These are phyloP conservation scores for Prunella fulvescens DNA, from an alignment of 2,113 vertebrate species.

Conservation along the genomic window DNA sequence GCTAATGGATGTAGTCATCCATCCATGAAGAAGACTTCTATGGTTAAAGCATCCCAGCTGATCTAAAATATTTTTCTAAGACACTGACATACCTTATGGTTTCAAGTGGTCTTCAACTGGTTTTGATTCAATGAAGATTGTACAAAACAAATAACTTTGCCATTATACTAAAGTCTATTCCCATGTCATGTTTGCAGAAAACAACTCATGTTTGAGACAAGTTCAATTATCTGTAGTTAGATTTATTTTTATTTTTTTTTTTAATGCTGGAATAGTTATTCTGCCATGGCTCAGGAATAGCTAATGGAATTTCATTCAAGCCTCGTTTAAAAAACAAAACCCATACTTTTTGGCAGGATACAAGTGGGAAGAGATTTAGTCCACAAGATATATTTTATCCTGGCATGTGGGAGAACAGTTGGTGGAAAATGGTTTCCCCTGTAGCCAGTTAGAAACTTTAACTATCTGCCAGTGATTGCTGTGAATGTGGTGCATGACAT, in stretches of 20 bases:
- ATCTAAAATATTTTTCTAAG: neutral
- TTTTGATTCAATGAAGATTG: slow-evolving; percentile 12
- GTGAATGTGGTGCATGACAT: slow-evolving; percentile 33
- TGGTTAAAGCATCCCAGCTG: neutral
- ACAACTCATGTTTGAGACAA: slow-evolving; percentile 15
- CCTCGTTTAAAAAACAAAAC: slow-evolving; percentile 15
- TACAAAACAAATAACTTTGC: slow-evolving; percentile 27
- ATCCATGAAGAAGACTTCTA: neutral
- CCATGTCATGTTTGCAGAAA: slow-evolving; percentile 20
- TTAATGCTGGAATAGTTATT: neutral
- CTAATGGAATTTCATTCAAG: slow-evolving; percentile 60
- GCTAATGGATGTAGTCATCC: neutral
- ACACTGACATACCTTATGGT: neutral
- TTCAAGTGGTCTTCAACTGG: slow-evolving; percentile 14
- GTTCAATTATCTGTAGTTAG: slow-evolving; percentile 28
- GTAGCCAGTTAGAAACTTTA: slow-evolving; percentile 59
- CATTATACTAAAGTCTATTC: neutral
- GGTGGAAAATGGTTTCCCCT: slow-evolving; percentile 60
- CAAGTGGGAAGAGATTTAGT: slow-evolving; percentile 56
- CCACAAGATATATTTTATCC: slow-evolving; percentile 53
- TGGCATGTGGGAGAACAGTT: slow-evolving; percentile 41
- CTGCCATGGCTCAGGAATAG: slow-evolving; percentile 32
- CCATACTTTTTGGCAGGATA: slow-evolving; percentile 28
- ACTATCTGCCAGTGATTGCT: slow-evolving; percentile 58
- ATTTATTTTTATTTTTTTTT: neutral